Evolutionary conservation across 2,113 vertebrate species (phyloP), one percentile per base, ranked within the genome.

Genomic region (Cepphus grylle): DNA sequence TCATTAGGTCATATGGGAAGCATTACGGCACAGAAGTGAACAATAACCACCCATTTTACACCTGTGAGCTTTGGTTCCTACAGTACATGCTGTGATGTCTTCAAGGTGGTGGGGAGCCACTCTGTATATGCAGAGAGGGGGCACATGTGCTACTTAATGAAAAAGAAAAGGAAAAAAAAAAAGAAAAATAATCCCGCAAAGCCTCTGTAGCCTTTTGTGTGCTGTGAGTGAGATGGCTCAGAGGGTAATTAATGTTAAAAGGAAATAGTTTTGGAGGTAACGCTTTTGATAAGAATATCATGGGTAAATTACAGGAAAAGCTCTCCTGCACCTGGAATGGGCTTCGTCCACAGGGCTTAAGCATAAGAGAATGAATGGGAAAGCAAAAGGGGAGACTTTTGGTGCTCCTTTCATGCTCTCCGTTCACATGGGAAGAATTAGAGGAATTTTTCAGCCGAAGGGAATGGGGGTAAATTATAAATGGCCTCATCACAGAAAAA

Each of bases 231-330:
- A 91, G 86, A 23, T 0, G 0, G 81, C 77, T 90, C 80, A 81
- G 86, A 66, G 72, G 22, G 91, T 83, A 94, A 96, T 95, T 96
- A 95, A 93, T 19, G 21, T 74, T 76, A 72, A 83, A 96, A 95
- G 93, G 90, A 96, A 95, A 79, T 55, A 52, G 70, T 93, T 97
- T 61, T 77, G 47, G 86, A 94, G 74, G 89, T 58, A 95, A 95
- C 78, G n/a, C 52, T 95, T 86, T 81, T 96, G 90, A 71, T 93
- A 96, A 93, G 81, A 89, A 77, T 82, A 92, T 36, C 29, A 42
- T 21, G 71, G 73, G 79, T 89, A 90, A 95, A 87, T 95, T 59
- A 94, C 80, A 96, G 92, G 94, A 95, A 96, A 94, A 80, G 82
- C 50, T 84, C 70, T 90, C 73, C 93, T 50, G 63, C 42, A 97